Evolutionary conservation across 2,113 vertebrate species (phyloP), one percentile per base, ranked within the genome.

Genomic region (Lucifuga dentata): DNA sequence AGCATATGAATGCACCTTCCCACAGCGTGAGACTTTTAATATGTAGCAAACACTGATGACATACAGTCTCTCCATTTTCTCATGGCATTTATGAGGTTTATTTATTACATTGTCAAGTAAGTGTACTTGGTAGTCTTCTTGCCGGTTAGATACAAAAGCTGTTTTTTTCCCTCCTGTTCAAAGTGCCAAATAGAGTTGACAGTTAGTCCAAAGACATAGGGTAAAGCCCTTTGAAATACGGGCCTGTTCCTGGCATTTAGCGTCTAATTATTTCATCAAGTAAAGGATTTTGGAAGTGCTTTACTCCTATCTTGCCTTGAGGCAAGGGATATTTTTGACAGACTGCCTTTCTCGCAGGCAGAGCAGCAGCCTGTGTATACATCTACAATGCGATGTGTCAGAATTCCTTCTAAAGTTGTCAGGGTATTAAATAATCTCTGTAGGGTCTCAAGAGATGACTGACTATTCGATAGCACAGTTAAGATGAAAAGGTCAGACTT

Each of bases 251-350:
- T 17, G 33, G 23, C n/a, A 49, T 72, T 43, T 44, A 63, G 15
- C 0, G 3, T 41, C 49, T 65, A 45, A 50, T 50, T 58, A 45
- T 45, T 46, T 55, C 17, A 71, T 50, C 40, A 67, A 39, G 32
- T 13, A 51, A 71, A 48, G 23, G 2, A 1, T 19, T 74, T 43
- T 32, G 35, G 70, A 66, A 21, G 53, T 12, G 0, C 44, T 68
- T 56, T 36, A 44, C 61, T 66, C 23, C 53, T 45, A 26, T 71
- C 68, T 68, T 78, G 46, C 76, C 46, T 60, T 15, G 41, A 59
- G 71, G 67, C 26, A 1, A 55, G 35, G 29, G 33, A 38, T 49
- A 38, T 33, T 36, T 64, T 62, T 72, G 58, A 73, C 9, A 0
- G 7, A 38, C 44, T 12, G 68, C 48, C 33, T 46, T 16, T 26